phyloP scores from a whole-genome alignment of 1,140 invertebrate genomes.

The Lepidurus apus region DNA sequence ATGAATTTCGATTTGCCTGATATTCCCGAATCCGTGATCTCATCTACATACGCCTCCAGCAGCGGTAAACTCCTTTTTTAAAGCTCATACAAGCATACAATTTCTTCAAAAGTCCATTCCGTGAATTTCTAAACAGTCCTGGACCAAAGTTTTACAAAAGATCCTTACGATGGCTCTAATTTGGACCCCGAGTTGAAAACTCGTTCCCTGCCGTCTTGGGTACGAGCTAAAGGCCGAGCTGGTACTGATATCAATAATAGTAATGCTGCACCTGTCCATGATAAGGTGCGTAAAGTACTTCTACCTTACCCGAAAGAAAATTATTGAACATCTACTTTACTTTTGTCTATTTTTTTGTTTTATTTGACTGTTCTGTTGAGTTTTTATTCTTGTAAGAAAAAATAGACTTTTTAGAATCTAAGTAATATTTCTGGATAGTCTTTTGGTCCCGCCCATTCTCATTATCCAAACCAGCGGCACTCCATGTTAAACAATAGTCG shows the following conservation, averaged over 20 bases:
- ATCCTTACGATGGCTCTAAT: constrained; percentile 19
- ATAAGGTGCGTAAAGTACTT: constrained; percentile 15
- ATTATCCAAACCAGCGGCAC: background rate
- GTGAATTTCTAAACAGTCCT: background rate
- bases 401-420: background rate
- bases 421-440: background rate
- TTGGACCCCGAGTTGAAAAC: constrained; percentile 54
- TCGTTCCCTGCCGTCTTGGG: constrained; percentile 60
- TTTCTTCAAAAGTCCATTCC: no score
- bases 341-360: background rate
- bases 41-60: constrained; percentile 26
- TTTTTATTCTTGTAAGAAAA: background rate
- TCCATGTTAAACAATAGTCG: constrained; percentile 23
- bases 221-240: constrained; percentile 56
- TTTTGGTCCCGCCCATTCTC: background rate
- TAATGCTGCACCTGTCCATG: background rate
- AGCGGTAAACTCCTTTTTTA: constrained; percentile 16
- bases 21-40: constrained; percentile 27
- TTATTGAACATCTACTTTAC: background rate
- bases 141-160: background rate
- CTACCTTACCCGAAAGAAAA: background rate
- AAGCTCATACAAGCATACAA: background rate
- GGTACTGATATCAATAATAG: background rate
- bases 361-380: background rate
- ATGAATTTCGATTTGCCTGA: constrained; percentile 32